These are phyloP conservation scores for Dipodomys ordii DNA, from an alignment of 2,113 vertebrate species.

Conservation along the genomic window DNA sequence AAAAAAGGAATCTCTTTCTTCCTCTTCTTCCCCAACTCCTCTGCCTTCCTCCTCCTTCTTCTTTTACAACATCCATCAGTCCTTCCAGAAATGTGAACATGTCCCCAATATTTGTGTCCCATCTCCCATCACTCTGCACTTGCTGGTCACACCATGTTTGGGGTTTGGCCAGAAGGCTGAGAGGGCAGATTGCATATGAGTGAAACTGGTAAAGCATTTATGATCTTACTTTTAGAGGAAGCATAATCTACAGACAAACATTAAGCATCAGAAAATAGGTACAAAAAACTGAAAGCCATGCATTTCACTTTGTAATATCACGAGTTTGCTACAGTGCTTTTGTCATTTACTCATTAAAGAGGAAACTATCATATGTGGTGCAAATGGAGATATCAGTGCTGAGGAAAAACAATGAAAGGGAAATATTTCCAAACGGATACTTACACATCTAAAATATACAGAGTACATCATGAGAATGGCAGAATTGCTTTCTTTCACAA, in stretches of 20 bases:
- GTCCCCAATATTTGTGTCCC: not conserved
- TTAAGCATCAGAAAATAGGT: not conserved
- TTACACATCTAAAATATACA: not conserved
- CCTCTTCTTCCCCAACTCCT: no score
- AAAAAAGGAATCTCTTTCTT: not conserved
- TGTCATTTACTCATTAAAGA: not conserved
- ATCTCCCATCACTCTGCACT: not conserved
- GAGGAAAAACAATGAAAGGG: not conserved
- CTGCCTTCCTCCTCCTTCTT: no score
- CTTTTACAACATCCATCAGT: not conserved
- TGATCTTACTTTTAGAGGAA: not conserved
- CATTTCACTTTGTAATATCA: not conserved
- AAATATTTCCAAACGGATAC: not conserved
- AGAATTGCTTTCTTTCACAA: not conserved
- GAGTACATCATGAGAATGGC: not conserved
- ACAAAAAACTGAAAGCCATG: not conserved
- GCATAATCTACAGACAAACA: not conserved
- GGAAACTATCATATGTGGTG: not conserved
- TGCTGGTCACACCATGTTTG: not conserved
- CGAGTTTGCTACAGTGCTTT: not conserved
- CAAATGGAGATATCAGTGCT: rapidly evolving
- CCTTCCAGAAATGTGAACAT: not conserved
- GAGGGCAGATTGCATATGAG: not conserved
- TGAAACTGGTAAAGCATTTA: not conserved
- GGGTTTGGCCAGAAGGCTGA: not conserved